phyloP scores from a whole-genome alignment of 2,888 invertebrate genomes.

The Criorhina ranunculi region DNA sequence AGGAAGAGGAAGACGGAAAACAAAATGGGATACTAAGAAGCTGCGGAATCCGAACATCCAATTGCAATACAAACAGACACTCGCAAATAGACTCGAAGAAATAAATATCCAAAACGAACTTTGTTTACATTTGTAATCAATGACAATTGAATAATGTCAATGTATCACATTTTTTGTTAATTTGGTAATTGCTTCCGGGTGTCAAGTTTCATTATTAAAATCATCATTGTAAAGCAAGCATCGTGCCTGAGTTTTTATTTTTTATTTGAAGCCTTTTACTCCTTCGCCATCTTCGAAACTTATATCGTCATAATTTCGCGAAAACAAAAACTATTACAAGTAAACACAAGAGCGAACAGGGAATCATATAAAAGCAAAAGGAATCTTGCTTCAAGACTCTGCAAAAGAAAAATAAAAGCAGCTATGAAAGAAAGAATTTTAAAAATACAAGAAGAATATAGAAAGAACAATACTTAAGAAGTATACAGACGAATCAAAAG shows the following conservation, averaged over 20 bases:
- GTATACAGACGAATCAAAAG: neutral
- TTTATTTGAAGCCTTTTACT: no score
- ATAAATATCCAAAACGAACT: neutral
- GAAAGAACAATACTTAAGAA: no score
- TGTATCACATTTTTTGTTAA: no score
- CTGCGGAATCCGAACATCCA: neutral
- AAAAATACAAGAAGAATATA: neutral
- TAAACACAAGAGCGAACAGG: neutral
- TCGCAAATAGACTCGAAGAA: neutral
- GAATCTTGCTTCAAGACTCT: neutral
- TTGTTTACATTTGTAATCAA: neutral
- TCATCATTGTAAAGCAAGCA: neutral
- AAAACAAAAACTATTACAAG: constrained; percentile 8
- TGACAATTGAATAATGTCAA: neutral
- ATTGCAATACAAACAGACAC: neutral
- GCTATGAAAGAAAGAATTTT: neutral
- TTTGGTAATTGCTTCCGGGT: no score
- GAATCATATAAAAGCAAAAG: neutral
- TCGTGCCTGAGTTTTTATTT: neutral
- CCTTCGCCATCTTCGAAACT: neutral
- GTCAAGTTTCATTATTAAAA: neutral
- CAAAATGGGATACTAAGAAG: constrained; percentile 17
- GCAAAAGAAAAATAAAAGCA: neutral
- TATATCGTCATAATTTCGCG: no score
- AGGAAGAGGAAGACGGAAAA: constrained; percentile 17